Conservation (phyloP, 2,888 invertebrate genomes). For the Osedax frankpressi region DNA sequence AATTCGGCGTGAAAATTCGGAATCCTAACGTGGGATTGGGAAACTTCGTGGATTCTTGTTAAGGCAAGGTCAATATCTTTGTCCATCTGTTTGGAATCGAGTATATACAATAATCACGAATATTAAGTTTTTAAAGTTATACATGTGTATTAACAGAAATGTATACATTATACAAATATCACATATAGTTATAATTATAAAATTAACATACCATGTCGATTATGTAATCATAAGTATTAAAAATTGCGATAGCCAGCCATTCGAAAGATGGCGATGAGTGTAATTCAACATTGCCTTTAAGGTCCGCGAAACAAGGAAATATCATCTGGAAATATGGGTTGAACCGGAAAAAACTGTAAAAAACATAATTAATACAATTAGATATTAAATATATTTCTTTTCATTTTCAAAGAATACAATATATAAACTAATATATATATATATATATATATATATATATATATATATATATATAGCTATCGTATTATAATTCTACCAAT, state of each 20-base stretch:
- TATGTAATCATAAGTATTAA: conserved; percentile 9
- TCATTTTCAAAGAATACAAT: too few species aligned
- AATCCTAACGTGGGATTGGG: neutral
- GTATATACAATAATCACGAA: too few species aligned
- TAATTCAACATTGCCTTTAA: neutral
- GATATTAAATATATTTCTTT: too few species aligned
- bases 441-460: too few species aligned
- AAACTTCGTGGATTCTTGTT: neutral
- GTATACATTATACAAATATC: too few species aligned
- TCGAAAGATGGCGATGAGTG: neutral
- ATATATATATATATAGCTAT: too few species aligned
- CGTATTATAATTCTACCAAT: too few species aligned
- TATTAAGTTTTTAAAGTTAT: neutral
- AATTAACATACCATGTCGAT: neutral
- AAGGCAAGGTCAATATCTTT: neutral
- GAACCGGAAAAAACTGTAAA: conserved; percentile 6
- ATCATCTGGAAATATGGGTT: conserved; percentile 4
- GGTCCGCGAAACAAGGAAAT: neutral
- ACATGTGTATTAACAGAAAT: too few species aligned
- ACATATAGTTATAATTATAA: too few species aligned
- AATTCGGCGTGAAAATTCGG: conserved; percentile 8
- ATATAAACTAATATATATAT: too few species aligned
- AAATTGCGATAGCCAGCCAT: neutral
- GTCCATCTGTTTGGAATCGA: conserved; percentile 2
- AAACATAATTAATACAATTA: neutral